A percentile compares a stretch with the other conserved stretches of the same genome.
Evolutionary conservation across 2,113 vertebrate genomes (phyloP).

Genomic region (Cynoglossus semilaevis): DNA sequence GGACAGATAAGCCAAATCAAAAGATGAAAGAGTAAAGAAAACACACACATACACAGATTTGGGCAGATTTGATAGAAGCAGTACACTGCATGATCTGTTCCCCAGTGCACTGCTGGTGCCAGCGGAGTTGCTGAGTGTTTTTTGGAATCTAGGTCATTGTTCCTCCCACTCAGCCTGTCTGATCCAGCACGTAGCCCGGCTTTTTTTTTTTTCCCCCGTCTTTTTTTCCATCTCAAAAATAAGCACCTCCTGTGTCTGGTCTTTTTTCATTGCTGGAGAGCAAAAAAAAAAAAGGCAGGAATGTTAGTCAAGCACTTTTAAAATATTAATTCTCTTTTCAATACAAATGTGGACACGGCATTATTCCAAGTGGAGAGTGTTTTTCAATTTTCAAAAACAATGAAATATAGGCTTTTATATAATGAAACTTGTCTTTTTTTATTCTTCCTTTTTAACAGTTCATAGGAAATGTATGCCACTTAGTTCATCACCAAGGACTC

Average conservation of each 20-base stretch:
- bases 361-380: no score
- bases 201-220: slow-evolving; percentile 21
- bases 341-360: neutral
- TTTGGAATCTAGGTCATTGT: slow-evolving; percentile 74
- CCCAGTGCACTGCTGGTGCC: slow-evolving; percentile 46
- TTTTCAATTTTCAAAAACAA: no score
- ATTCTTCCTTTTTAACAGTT: no score
- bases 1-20: slow-evolving; percentile 25
- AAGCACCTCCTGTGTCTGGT: slow-evolving; percentile 54
- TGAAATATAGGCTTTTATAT: no score
- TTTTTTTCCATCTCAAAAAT: slow-evolving; percentile 28
- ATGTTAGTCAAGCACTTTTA: slow-evolving; percentile 48
- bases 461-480: no score
- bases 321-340: slow-evolving; percentile 16
- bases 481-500: no score
- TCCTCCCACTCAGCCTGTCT: slow-evolving; percentile 73
- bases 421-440: no score
- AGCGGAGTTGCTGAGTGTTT: slow-evolving; percentile 57
- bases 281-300: slow-evolving; percentile 15
- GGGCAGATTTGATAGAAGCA: slow-evolving; percentile 44
- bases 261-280: slow-evolving; percentile 5
- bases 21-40: slow-evolving; percentile 28
- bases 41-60: slow-evolving; percentile 15
- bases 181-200: slow-evolving; percentile 55
- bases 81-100: slow-evolving; percentile 57